Conservation (phyloP, 2,888 invertebrate genomes). For the Atrina japonica region DNA sequence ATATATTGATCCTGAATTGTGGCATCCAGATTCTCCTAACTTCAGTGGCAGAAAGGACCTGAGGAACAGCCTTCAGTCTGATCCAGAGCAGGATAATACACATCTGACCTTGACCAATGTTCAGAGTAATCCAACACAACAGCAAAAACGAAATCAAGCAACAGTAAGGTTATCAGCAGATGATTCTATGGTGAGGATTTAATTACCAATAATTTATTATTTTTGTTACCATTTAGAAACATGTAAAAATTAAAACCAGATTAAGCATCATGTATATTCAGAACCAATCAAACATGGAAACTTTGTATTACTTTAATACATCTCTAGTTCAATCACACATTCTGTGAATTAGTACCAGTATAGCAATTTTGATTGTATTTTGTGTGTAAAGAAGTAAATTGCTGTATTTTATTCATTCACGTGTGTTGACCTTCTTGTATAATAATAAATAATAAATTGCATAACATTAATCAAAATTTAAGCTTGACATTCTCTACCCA, state of each 20-base stretch:
- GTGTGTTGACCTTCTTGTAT: too few species aligned
- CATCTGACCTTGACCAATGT: slow-evolving; percentile 1
- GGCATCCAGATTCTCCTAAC: slow-evolving; percentile 31
- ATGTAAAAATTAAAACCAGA: background rate
- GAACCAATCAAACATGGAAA: too few species aligned
- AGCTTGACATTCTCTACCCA: too few species aligned
- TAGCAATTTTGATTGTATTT: too few species aligned
- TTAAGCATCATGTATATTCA: background rate
- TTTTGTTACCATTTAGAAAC: background rate
- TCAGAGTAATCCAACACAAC: slow-evolving; percentile 6
- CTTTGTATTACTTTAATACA: too few species aligned
- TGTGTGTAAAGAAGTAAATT: too few species aligned
- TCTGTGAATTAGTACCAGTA: too few species aligned
- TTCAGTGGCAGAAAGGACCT: slow-evolving; percentile 3
- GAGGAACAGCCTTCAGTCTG: background rate
- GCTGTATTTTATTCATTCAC: too few species aligned
- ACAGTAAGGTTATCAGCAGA: slow-evolving; percentile 1
- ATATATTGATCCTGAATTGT: slow-evolving; percentile 70
- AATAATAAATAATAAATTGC: too few species aligned
- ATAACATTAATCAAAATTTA: too few species aligned
- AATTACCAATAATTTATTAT: too few species aligned
- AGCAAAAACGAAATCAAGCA: background rate
- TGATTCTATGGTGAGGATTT: background rate
- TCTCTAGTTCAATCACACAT: too few species aligned
- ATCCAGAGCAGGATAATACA: background rate